Evolutionary conservation across 2,888 invertebrate species (phyloP), one percentile per base, ranked within the genome.

Genomic region (Boloria selene): DNA sequence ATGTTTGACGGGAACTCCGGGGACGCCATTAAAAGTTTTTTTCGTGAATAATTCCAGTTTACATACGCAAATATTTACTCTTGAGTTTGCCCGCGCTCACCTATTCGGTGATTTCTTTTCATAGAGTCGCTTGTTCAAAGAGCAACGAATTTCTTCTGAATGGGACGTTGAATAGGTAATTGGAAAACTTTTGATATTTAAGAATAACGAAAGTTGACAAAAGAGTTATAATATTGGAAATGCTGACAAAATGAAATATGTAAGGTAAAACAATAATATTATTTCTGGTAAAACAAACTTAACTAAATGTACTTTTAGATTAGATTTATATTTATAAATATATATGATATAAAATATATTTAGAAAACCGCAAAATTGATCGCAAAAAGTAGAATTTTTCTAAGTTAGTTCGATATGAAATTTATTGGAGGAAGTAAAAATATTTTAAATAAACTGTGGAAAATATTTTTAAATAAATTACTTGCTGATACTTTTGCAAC

Each of bases 1-100:
- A 91, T 91, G 91, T 91, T 92, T 92, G 91, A 90, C 92, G 90
- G 90, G 85, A 91, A 89, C 92, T 90, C 90, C 86, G 85, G 90
- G 90, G 92, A 92, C 91, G 91, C 92, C 92, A 92, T 92, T 92
- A 92, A 91, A 91, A 92, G 91, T 92, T 92, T 91, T 72, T 91
- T 92, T 90, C 90, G 90, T 89, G 90, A 91, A 90, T 90, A 90
- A 91, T 90, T 91, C 85, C 88, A 91, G 91, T 91, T 91, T 91
- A 90, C 92, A 91, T 90, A 90, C 90, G 90, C 90, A 90, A 92
- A 91, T 91, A 88, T 92, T 92, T 90, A 91, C 90, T 89, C 79
- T 84, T 85, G 87, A 90, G 88, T 90, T 90, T 88, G 86, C 87
- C 84, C 81, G 82, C 86, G 82, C 87, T 88, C 88, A 91, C 90